phyloP scores from a whole-genome alignment of 2,888 invertebrate genomes.

The Archips xylosteana region DNA sequence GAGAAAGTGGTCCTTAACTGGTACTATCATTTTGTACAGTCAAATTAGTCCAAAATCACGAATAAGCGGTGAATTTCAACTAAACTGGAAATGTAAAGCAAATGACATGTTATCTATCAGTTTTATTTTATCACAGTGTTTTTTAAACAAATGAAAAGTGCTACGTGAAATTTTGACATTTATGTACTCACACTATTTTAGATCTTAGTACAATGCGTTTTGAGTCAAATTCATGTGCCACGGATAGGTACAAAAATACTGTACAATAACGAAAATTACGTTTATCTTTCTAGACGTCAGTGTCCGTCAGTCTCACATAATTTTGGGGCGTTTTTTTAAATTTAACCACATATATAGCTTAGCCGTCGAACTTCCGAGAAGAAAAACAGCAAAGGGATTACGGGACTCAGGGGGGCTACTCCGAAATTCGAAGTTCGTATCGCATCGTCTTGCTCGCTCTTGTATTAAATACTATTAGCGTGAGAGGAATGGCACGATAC shows the following conservation, averaged over 20 bases:
- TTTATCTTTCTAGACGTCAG: too few relatives aligned
- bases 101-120: conserved; percentile 1
- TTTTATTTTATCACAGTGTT: background rate
- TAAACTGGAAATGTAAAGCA: background rate
- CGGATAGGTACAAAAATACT: background rate
- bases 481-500: too few relatives aligned
- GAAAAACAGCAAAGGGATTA: too few relatives aligned
- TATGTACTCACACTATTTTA: background rate
- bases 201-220: background rate
- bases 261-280: background rate
- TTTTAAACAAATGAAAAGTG: conserved; percentile 1
- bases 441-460: too few relatives aligned
- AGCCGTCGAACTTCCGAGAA: too few relatives aligned
- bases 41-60: background rate
- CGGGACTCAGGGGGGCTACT: too few relatives aligned
- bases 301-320: too few relatives aligned
- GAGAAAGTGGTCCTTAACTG: conserved; percentile 82
- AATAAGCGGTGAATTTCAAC: background rate
- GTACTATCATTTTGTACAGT: conserved; percentile 45
- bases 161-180: background rate
- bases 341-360: too few relatives aligned
- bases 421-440: too few relatives aligned
- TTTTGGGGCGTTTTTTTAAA: too few relatives aligned
- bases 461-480: too few relatives aligned
- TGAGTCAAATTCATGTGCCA: background rate